Percentiles rank a stretch among this genome's conserved stretches.
Evolutionary conservation across 2,113 vertebrate genomes (phyloP).

Genomic region (Zootoca vivipara): DNA sequence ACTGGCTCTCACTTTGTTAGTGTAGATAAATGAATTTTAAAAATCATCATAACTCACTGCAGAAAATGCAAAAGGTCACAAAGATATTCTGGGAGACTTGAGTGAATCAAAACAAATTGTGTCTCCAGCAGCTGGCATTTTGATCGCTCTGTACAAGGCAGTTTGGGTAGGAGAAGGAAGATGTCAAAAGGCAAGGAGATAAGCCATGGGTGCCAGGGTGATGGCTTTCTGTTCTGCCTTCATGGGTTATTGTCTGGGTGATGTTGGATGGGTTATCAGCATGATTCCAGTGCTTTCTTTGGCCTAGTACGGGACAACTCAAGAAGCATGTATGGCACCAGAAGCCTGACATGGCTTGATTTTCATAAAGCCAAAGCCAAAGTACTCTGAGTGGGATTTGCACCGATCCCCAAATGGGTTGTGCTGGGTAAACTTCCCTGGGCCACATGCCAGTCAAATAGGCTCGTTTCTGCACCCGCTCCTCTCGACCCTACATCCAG

Average conservation of each 20-base stretch:
- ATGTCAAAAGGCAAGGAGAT: conserved; percentile 29
- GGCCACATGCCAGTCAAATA: no score
- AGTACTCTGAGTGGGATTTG: fast-evolving
- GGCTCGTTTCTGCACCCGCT: no score
- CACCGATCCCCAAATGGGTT: no score
- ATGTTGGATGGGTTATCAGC: conserved; percentile 59
- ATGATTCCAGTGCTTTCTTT: conserved; percentile 45
- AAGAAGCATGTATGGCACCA: background rate
- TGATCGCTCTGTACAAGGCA: conserved; percentile 19
- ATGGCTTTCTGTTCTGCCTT: conserved; percentile 41
- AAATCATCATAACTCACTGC: conserved; percentile 52
- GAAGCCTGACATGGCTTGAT: background rate
- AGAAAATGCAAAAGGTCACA: conserved; percentile 38
- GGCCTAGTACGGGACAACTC: background rate
- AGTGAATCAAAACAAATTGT: conserved; percentile 60
- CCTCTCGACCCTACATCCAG: no score
- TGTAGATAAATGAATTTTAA: conserved; percentile 47
- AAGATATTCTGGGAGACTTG: conserved; percentile 62
- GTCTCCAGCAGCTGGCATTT: conserved; percentile 67
- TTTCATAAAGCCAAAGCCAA: background rate
- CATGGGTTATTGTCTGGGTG: conserved; percentile 58
- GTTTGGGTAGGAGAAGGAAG: conserved; percentile 38
- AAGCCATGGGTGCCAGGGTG: conserved; percentile 4
- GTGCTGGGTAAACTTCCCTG: no score
- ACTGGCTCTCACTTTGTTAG: conserved; percentile 44